phyloP scores from a whole-genome alignment of 2,888 invertebrate genomes.

The Drosophila birchii region DNA sequence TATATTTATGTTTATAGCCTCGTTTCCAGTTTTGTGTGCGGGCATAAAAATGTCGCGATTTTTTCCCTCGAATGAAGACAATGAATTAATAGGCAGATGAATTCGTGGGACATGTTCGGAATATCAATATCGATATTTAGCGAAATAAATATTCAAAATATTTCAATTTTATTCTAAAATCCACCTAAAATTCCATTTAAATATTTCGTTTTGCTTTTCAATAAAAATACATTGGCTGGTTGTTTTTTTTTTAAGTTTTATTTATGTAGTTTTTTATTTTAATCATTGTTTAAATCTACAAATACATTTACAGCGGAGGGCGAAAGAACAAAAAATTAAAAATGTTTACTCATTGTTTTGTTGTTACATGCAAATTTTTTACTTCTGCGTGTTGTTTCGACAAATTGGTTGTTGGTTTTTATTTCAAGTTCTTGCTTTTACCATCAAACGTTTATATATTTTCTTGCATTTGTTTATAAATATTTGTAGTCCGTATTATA shows the following conservation, averaged over 20 bases:
- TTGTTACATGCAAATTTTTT: conserved; percentile 57
- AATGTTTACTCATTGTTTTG: conserved; percentile 77
- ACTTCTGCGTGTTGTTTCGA: conserved; percentile 51
- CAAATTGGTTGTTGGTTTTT: conserved; percentile 64
- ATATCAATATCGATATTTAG: not conserved
- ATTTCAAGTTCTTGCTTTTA: conserved; percentile 65
- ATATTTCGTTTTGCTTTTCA: too few species aligned
- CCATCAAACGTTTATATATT: conserved; percentile 69
- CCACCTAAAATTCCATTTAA: not conserved
- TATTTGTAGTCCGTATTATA: conserved; percentile 69
- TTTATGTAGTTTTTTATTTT: conserved; percentile 82
- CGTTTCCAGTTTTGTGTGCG: conserved; percentile 33
- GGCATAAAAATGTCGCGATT: conserved; percentile 26
- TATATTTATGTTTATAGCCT: conserved; percentile 48
- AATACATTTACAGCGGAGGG: conserved; percentile 85
- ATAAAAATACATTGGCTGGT: conserved; percentile 18
- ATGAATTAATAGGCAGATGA: conserved; percentile 15
- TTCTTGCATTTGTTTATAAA: conserved; percentile 68
- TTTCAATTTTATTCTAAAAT: not conserved
- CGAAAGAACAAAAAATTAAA: conserved; percentile 84
- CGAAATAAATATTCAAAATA: not conserved
- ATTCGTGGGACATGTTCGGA: not conserved
- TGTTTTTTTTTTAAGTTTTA: conserved; percentile 71
- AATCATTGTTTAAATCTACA: conserved; percentile 85
- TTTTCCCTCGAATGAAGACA: not conserved